Conservation (phyloP, 2,797 vertebrate species). For the Enteromius radiatus region DNA sequence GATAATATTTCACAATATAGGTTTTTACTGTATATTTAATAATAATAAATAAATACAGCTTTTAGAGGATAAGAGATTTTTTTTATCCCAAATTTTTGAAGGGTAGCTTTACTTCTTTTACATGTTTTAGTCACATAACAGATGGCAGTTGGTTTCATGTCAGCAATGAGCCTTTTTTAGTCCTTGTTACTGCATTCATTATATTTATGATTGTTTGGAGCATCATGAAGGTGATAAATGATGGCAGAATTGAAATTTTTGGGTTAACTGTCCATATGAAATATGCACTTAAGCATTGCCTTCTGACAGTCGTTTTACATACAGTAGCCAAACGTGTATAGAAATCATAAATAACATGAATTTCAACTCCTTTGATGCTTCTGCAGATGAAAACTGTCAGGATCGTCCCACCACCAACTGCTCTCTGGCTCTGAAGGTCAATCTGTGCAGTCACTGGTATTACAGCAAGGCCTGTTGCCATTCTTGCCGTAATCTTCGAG, state of each 20-base stretch:
- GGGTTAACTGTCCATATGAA: not conserved
- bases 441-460: conserved; percentile 98
- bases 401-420: conserved; percentile 96
- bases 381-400: conserved; percentile 94
- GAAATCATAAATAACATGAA: conserved; percentile 11
- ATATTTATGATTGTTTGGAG: not conserved
- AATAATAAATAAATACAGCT: too few relatives aligned
- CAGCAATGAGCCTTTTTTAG: not conserved
- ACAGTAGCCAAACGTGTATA: not conserved
- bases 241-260: not conserved
- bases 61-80: too few relatives aligned
- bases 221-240: too few relatives aligned
- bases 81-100: too few relatives aligned
- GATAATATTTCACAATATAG: not conserved
- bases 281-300: not conserved
- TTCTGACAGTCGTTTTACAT: not conserved
- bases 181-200: not conserved
- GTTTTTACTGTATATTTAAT: not conserved
- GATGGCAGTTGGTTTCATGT: not conserved
- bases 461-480: conserved; percentile 98
- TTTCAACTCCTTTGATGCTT: conserved; percentile 12
- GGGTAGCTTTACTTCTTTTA: not conserved
- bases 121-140: not conserved
- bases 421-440: conserved; percentile 94
- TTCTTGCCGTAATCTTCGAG: conserved; percentile 82